Conservation (phyloP, 2,113 vertebrate genomes). For the Oreochromis spilurus region DNA sequence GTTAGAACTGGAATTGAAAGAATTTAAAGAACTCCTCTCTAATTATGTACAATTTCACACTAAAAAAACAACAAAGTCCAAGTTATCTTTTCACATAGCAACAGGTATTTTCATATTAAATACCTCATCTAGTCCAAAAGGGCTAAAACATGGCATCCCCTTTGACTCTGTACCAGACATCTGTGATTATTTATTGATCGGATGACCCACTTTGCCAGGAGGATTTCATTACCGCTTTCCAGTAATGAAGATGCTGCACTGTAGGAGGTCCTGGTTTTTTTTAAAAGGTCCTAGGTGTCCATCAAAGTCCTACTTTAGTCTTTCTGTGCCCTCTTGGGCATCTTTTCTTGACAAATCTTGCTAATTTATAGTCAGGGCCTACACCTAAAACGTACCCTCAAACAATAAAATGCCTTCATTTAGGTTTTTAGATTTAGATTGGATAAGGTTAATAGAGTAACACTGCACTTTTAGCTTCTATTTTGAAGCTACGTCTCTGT, state of each 20-base stretch:
- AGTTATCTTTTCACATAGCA: background rate
- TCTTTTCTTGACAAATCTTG: background rate
- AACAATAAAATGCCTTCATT: background rate
- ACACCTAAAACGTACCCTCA: background rate
- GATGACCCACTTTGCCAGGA: slow-evolving; percentile 19
- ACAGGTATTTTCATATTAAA: background rate
- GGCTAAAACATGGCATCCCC: background rate
- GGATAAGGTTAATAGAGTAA: background rate
- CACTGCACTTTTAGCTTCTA: background rate
- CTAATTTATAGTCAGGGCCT: background rate
- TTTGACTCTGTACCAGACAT: background rate
- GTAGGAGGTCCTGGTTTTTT: background rate
- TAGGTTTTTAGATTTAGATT: rapidly evolving
- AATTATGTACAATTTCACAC: background rate
- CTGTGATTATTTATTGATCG: slow-evolving; percentile 54
- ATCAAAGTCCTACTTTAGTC: background rate
- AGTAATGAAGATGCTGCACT: slow-evolving; percentile 18
- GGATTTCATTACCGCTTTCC: slow-evolving; percentile 30
- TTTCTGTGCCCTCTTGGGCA: background rate
- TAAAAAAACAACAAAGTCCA: background rate
- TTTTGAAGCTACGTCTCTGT: background rate
- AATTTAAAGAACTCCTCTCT: background rate
- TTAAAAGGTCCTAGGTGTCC: too few relatives aligned
- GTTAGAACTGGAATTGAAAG: background rate
- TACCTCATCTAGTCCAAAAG: background rate